phyloP scores from a whole-genome alignment of 2,797 vertebrate species.

The Hemitrygon akajei region DNA sequence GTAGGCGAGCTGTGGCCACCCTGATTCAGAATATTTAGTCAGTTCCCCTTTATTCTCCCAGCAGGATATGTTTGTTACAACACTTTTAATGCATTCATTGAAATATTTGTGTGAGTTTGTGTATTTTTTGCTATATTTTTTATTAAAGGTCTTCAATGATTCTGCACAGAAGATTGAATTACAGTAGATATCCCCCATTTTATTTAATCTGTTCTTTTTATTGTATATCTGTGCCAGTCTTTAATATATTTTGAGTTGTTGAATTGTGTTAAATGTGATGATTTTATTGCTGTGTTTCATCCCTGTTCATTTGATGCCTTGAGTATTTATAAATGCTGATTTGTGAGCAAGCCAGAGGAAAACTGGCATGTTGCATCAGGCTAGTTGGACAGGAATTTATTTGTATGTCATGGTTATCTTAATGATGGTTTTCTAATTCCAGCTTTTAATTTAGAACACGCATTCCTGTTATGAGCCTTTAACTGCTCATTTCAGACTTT shows the following conservation, averaged over 20 bases:
- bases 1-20: too few relatives aligned
- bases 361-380: not conserved
- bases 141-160: not conserved
- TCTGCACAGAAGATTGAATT: not conserved
- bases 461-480: not conserved
- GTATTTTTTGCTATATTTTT: not conserved
- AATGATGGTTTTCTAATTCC: not conserved
- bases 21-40: not conserved
- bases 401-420: not conserved
- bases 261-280: not conserved
- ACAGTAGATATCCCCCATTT: not conserved
- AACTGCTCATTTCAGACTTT: not conserved
- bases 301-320: not conserved
- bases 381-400: not conserved
- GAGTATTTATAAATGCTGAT: not conserved
- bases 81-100: not conserved
- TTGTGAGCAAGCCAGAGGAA: not conserved
- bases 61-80: not conserved
- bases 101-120: not conserved
- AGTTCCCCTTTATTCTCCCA: not conserved
- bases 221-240: too few relatives aligned
- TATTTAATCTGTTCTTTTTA: not conserved
- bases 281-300: not conserved
- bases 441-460: not conserved
- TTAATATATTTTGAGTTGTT: not conserved